phyloP scores from a whole-genome alignment of 2,797 vertebrate species.

The Enteromius treurensis region DNA sequence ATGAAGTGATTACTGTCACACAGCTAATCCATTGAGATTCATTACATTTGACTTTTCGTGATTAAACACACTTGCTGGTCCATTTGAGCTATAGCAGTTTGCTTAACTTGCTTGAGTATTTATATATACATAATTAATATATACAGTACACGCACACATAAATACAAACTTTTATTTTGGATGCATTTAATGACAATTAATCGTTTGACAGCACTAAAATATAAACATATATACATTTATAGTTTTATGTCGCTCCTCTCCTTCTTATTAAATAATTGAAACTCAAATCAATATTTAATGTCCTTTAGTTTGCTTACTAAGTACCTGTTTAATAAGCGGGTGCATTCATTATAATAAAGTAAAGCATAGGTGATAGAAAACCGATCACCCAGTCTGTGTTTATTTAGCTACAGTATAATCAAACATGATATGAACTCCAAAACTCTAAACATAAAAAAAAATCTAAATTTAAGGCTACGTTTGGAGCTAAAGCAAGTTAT shows the following conservation, averaged over 20 bases:
- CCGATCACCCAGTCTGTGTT: background rate
- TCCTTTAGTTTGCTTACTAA: background rate
- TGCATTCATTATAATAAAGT: background rate
- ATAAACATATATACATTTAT: too few relatives aligned
- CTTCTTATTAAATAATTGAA: background rate
- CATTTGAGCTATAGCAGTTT: background rate
- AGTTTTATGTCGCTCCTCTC: background rate
- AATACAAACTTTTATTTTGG: too few relatives aligned
- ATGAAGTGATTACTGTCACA: background rate
- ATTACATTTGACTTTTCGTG: background rate
- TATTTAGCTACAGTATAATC: background rate
- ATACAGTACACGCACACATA: too few relatives aligned
- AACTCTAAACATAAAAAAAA: background rate
- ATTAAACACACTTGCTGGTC: background rate
- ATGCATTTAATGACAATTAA: too few relatives aligned
- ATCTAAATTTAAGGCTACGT: background rate
- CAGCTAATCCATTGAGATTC: background rate
- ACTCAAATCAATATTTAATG: background rate
- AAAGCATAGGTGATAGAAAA: background rate
- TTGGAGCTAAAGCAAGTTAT: background rate
- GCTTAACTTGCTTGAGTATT: conserved; percentile 17
- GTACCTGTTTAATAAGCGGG: background rate
- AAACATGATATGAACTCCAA: background rate
- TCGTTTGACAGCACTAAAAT: too few relatives aligned
- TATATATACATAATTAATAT: too few relatives aligned